These are phyloP conservation scores for Typhlichthys subterraneus DNA, from an alignment of 2,797 vertebrate genomes.

Conservation along the genomic window DNA sequence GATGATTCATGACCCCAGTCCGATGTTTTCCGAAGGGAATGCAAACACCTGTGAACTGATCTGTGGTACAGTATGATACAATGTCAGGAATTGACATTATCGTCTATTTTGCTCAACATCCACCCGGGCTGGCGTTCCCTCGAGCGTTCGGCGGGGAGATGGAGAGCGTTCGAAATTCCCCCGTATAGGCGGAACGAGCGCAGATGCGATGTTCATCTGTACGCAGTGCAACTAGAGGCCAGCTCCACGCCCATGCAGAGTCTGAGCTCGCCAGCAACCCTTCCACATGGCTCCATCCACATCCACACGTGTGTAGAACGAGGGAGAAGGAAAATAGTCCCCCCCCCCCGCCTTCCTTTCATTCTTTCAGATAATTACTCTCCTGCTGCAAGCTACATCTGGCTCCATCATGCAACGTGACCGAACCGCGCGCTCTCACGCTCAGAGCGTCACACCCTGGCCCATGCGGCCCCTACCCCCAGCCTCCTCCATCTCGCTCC, in stretches of 20 bases:
- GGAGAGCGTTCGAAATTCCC: slow-evolving; percentile 6
- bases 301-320: background rate
- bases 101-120: background rate
- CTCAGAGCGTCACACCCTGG: slow-evolving; percentile 50
- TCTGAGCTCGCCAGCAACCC: slow-evolving; percentile 36
- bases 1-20: too few species aligned
- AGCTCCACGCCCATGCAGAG: slow-evolving; percentile 39
- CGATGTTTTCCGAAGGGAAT: background rate
- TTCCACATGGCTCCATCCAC: slow-evolving; percentile 11
- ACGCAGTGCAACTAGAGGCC: slow-evolving; percentile 12
- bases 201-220: slow-evolving; percentile 29
- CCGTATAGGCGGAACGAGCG: slow-evolving; percentile 22
- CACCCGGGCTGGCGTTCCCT: slow-evolving; percentile 42
- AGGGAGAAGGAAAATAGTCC: slow-evolving; percentile 4
- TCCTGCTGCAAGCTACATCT: slow-evolving; percentile 56
- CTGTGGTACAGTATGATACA: slow-evolving; percentile 5
- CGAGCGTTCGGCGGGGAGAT: slow-evolving; percentile 4
- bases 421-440: slow-evolving; percentile 39
- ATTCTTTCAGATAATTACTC: slow-evolving; percentile 40
- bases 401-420: slow-evolving; percentile 42
- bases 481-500: slow-evolving; percentile 8
- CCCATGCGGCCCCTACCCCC: slow-evolving; percentile 60
- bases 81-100: slow-evolving; percentile 14
- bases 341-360: too few species aligned
- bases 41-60: slow-evolving; percentile 29